Percentiles rank a stretch among this genome's conserved stretches.
Conservation (phyloP, 2,888 invertebrate species). For the Digitonthophagus gazella region DNA sequence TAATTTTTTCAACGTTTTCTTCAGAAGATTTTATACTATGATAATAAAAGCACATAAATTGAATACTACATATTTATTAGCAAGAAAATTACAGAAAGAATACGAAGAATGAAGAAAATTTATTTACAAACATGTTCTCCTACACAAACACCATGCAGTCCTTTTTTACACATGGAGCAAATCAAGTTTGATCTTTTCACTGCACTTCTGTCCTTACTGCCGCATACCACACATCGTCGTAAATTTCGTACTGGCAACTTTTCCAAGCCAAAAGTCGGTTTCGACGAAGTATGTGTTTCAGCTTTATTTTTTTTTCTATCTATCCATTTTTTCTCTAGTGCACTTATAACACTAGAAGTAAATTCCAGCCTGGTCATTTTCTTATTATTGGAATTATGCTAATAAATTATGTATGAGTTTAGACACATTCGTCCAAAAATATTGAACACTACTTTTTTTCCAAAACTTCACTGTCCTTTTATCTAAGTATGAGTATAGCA, state of each 20-base stretch:
- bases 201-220: constrained; percentile 27
- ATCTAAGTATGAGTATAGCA: constrained; percentile 36
- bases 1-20: no score
- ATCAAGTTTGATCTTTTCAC: constrained; percentile 31
- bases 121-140: no score
- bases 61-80: no score
- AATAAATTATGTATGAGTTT: constrained; percentile 36
- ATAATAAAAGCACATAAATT: no score
- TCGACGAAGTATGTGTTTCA: background rate
- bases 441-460: constrained; percentile 38
- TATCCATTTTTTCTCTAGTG: constrained; percentile 33
- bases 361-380: constrained; percentile 35
- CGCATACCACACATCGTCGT: constrained; percentile 25
- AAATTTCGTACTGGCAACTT: constrained; percentile 32
- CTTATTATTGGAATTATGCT: constrained; percentile 29
- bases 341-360: constrained; percentile 32
- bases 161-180: constrained; percentile 33
- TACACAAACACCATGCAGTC: constrained; percentile 30
- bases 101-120: no score
- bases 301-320: constrained; percentile 14
- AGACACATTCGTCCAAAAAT: constrained; percentile 36
- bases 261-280: constrained; percentile 13
- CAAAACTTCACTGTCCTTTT: constrained; percentile 35
- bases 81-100: no score
- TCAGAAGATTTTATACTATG: no score